phyloP scores from a whole-genome alignment of 2,113 vertebrate species.

The Taxidea taxus region DNA sequence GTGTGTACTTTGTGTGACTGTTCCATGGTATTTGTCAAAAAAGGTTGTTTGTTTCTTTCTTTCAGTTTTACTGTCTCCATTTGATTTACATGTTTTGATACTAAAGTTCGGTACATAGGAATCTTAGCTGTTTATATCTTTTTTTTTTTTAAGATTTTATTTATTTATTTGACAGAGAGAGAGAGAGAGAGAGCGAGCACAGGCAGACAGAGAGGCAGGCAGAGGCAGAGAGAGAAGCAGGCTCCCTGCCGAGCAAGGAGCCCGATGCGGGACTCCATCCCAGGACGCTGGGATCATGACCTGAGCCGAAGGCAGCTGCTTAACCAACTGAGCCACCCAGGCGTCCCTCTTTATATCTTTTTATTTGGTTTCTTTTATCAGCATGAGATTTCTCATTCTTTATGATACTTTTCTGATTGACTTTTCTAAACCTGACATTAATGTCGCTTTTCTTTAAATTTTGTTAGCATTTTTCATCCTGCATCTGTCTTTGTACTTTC shows the following conservation, averaged over 20 bases:
- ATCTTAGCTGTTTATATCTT: neutral
- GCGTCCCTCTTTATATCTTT: neutral
- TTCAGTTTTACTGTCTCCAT: neutral
- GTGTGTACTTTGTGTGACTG: neutral
- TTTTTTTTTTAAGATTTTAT: too few species aligned
- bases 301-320: too few species aligned
- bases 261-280: too few species aligned
- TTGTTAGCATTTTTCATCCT: neutral
- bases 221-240: too few species aligned
- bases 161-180: too few species aligned
- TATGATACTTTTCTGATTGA: slow-evolving; percentile 15
- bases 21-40: neutral
- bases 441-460: slow-evolving; percentile 21
- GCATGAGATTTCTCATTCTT: neutral
- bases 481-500: neutral
- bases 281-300: too few species aligned
- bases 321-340: too few species aligned
- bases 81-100: slow-evolving; percentile 20
- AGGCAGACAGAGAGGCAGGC: too few species aligned
- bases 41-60: neutral
- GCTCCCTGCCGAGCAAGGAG: too few species aligned
- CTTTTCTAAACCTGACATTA: neutral
- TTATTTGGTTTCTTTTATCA: neutral
- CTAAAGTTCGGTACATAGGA: neutral
- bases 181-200: too few species aligned